Evolutionary conservation across 2,113 vertebrate species (phyloP).

Genomic region (Notiomystis cincta): DNA sequence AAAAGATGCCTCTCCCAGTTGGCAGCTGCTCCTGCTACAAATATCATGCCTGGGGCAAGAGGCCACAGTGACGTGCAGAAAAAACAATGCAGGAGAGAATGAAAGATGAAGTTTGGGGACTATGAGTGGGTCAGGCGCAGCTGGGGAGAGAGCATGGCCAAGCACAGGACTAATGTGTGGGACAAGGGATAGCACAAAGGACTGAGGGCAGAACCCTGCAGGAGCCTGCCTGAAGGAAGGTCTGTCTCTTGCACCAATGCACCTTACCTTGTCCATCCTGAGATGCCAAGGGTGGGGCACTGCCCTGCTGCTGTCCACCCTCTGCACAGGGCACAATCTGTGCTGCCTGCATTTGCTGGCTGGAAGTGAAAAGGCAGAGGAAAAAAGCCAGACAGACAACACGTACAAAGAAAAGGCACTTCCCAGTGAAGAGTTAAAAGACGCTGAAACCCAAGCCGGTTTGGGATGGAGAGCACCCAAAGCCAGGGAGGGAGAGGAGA

Average conservation of each 20-base stretch:
- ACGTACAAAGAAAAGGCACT: neutral
- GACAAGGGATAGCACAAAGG: neutral
- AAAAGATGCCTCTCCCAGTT: neutral
- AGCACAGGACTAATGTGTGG: neutral
- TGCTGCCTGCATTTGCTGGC: neutral
- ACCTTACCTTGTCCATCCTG: neutral
- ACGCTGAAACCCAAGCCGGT: neutral
- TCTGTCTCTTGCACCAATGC: neutral
- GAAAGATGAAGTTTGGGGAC: neutral
- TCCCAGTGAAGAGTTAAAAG: slow-evolving; percentile 59
- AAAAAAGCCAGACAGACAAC: neutral
- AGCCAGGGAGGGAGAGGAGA: slow-evolving; percentile 13
- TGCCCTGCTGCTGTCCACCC: neutral
- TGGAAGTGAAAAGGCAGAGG: neutral
- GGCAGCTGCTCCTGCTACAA: neutral
- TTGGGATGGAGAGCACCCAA: slow-evolving; percentile 2
- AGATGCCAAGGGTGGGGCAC: neutral
- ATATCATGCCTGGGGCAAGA: neutral
- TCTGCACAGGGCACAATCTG: neutral
- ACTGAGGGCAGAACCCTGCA: neutral
- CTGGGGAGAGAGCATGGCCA: neutral
- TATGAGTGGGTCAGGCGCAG: neutral
- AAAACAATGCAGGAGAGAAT: neutral
- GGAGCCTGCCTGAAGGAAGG: neutral
- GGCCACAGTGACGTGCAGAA: neutral